Evolutionary conservation across 2,113 vertebrate species (phyloP).

Genomic region (Cyprinodon variegatus): DNA sequence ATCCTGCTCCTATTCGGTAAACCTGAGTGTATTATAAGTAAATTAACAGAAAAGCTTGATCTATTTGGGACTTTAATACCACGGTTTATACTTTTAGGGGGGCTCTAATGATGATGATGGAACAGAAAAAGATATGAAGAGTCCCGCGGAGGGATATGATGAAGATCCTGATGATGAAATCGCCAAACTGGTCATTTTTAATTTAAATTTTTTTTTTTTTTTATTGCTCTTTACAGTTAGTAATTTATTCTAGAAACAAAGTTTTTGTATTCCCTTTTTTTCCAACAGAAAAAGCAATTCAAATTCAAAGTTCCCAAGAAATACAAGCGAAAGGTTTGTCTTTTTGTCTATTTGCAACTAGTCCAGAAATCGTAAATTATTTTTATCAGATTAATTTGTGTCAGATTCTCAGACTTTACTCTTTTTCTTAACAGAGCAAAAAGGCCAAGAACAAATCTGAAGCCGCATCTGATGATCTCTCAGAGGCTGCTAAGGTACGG

Average conservation of each 20-base stretch:
- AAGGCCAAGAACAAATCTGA: slow-evolving; percentile 46
- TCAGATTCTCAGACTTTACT: rapidly evolving
- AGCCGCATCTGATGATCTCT: slow-evolving; percentile 56
- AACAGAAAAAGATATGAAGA: neutral
- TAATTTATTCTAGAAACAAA: neutral
- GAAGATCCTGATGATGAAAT: slow-evolving; percentile 35
- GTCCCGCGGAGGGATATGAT: neutral
- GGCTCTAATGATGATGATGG: slow-evolving; percentile 6
- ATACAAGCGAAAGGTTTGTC: slow-evolving; percentile 54
- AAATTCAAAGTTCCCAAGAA: slow-evolving; percentile 54
- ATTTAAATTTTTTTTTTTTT: neutral
- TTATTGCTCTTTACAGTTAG: neutral
- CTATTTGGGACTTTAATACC: neutral
- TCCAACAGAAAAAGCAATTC: slow-evolving; percentile 51
- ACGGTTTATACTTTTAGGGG: slow-evolving; percentile 13
- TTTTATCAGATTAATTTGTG: neutral
- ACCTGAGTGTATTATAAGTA: slow-evolving; percentile 20
- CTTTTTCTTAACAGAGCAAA: slow-evolving; percentile 44
- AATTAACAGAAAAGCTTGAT: neutral
- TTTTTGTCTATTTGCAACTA: neutral
- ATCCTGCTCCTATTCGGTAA: neutral
- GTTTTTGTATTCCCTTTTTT: neutral
- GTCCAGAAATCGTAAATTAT: neutral
- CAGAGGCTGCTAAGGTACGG: slow-evolving; percentile 76
- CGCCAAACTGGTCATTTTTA: slow-evolving; percentile 48